Evolutionary conservation across 1,140 invertebrate species (phyloP), one percentile per base, ranked within the genome.

Genomic region (Calosoma granatense): DNA sequence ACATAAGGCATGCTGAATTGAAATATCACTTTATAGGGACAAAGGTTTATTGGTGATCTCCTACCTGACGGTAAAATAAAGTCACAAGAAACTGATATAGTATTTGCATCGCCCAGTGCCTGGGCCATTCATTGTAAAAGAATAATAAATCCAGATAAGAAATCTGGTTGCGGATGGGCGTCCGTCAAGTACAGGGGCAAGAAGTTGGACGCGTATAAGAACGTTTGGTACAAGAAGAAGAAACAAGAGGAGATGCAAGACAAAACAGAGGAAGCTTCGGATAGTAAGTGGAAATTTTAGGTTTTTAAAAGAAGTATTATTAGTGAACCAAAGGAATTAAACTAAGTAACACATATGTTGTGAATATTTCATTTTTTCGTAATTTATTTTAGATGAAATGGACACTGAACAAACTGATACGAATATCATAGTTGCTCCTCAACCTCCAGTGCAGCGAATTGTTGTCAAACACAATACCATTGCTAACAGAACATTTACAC

Each of bases 111-210:
- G n/a, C 91, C 91, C 19, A 92, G 88, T 65, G 88, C 91, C 2
- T 94, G 91, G 92, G 90, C 91, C 0, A 88, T 91, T 65, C 85
- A 92, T 67, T 94, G 92, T 69, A 94, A 94, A 67, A 80, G 89
- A 59, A 88, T 92, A 51, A 88, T 93, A 17, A 94, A 94, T 74
- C 90, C 90, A 2, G 86, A 90, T 54, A 93, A 93, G 69, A 92
- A 92, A 68, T 91, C 89, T 52, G 90, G 90, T 1, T 94, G 90
- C 77, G 91, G 90, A 1, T 94, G 91, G 90, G 89, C 90, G 4
- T 92, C 82, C 17, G 82, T 86, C 0, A 84, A 87, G 66, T 92
- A 92, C 67, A 84, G 81, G 70, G 89, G 88, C 0, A 88, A 86
- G 65, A 92, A 92, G 71, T 71, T 94, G 61, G 90, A 93, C 68